Conservation (phyloP, 1,140 invertebrate species). For the Musca domestica region DNA sequence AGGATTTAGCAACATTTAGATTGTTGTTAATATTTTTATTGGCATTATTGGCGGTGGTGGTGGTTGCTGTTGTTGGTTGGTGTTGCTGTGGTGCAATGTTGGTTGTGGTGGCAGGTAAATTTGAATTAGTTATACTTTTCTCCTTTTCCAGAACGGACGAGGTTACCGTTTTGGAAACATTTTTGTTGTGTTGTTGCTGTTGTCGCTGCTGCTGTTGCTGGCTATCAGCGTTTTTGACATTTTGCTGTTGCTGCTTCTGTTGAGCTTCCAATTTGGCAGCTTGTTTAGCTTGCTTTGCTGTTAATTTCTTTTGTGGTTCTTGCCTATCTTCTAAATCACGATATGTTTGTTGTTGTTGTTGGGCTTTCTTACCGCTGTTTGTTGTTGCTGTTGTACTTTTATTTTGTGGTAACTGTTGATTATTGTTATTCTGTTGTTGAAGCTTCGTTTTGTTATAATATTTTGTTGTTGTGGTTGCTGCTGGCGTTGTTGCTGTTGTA, state of each 20-base stretch:
- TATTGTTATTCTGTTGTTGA: conserved; percentile 27
- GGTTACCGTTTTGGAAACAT: conserved; percentile 1
- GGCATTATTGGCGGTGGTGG: conserved; percentile 19
- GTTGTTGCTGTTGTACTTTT: conserved; percentile 32
- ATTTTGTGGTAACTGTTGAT: conserved; percentile 21
- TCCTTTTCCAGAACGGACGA: background rate
- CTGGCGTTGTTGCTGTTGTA: conserved; percentile 27
- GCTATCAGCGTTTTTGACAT: conserved; percentile 15
- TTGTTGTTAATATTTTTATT: conserved; percentile 2
- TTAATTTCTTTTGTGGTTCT: conserved; percentile 33
- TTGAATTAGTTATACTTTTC: background rate
- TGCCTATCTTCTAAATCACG: conserved; percentile 17
- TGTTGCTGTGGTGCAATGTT: background rate
- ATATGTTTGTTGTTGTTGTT: conserved; percentile 27
- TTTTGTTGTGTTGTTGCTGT: conserved; percentile 24
- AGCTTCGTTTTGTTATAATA: conserved; percentile 26
- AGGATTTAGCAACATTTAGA: background rate
- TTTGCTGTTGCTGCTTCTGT: background rate
- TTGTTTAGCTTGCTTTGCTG: conserved; percentile 31
- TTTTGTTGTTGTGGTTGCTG: conserved; percentile 29
- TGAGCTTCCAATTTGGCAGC: conserved; percentile 20
- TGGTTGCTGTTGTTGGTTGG: background rate
- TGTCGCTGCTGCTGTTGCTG: conserved; percentile 14
- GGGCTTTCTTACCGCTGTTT: background rate
- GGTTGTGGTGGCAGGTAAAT: background rate